Conservation (phyloP, 2,888 invertebrate species). For the Orchestes rusci region DNA sequence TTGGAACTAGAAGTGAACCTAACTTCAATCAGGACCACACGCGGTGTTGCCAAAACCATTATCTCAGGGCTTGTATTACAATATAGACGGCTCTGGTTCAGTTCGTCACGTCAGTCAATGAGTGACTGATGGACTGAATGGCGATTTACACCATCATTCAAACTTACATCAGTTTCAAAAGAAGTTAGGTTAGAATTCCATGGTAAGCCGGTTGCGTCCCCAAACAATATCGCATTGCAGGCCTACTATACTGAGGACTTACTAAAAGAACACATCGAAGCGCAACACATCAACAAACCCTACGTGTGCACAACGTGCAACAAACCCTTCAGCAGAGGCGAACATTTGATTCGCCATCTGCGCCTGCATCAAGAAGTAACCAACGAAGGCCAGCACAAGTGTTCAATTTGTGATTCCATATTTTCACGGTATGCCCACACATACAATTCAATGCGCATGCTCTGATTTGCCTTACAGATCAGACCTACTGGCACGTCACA, state of each 20-base stretch:
- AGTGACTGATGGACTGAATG: no score
- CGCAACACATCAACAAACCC: conserved; percentile 43
- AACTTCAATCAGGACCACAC: no score
- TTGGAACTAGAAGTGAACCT: no score
- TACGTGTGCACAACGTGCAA: conserved; percentile 43
- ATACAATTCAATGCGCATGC: not conserved
- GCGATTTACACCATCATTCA: no score
- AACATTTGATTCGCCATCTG: conserved; percentile 43
- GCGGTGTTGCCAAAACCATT: no score
- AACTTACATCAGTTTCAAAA: no score
- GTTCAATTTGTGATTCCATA: conserved; percentile 42
- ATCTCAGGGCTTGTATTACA: no score
- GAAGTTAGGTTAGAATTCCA: no score
- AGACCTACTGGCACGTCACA: conserved; percentile 58
- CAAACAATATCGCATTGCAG: no score
- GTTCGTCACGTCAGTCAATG: no score
- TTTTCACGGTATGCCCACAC: conserved; percentile 35
- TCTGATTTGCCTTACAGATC: conserved; percentile 42
- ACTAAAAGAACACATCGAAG: conserved; percentile 40
- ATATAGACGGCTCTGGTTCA: no score
- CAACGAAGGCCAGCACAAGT: conserved; percentile 37
- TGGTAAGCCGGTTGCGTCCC: no score
- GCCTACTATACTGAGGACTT: conserved; percentile 40
- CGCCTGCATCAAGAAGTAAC: conserved; percentile 38
- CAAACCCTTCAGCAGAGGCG: conserved; percentile 42